phyloP scores from a whole-genome alignment of 2,113 vertebrate genomes.

The Gasterosteus aculeatus region DNA sequence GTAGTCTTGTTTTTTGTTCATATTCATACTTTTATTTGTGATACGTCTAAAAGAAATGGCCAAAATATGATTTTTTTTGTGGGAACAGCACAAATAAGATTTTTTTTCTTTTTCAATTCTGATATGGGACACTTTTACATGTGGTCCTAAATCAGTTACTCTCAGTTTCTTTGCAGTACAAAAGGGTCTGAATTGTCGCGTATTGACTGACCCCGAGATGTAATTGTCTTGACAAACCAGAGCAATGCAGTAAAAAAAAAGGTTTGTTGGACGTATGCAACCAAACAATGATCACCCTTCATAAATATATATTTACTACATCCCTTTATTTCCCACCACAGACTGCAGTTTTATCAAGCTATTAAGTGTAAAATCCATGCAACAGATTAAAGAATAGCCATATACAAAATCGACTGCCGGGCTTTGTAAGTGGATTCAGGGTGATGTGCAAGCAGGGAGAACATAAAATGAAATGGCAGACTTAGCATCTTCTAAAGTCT shows the following conservation, averaged over 20 bases:
- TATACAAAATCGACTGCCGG: constrained; percentile 4
- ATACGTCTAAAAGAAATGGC: too few relatives aligned
- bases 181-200: too few relatives aligned
- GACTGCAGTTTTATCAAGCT: background rate
- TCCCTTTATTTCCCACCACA: background rate
- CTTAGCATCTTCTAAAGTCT: background rate
- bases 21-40: too few relatives aligned
- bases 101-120: too few relatives aligned
- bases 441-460: background rate
- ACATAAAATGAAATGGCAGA: background rate
- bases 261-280: background rate
- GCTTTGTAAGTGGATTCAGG: background rate
- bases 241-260: background rate
- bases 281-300: background rate
- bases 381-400: background rate
- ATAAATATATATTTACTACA: background rate
- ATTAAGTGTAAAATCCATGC: constrained; percentile 6
- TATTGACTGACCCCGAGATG: background rate
- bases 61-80: too few relatives aligned
- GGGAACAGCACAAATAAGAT: background rate
- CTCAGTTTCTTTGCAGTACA: too few relatives aligned
- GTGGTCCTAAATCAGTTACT: too few relatives aligned
- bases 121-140: too few relatives aligned
- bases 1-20: background rate
- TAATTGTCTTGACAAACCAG: background rate